Evolutionary conservation across 2,888 invertebrate genomes (phyloP).

Genomic region (Pseudolycoriella hygida): DNA sequence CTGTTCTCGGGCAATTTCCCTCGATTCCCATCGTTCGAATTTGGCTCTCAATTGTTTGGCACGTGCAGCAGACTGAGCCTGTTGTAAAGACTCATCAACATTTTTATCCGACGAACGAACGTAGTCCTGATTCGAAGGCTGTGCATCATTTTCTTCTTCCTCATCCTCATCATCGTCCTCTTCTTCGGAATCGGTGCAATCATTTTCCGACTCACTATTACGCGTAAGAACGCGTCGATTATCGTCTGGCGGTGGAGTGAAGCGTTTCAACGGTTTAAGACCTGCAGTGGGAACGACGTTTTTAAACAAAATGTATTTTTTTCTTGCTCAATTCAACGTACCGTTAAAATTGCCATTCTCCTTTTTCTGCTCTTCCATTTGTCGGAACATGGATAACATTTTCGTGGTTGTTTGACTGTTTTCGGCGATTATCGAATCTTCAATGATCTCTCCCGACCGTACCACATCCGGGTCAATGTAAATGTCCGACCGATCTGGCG

Average conservation of each 20-base stretch:
- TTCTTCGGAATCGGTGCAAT: conserved; percentile 29
- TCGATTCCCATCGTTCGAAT: conserved; percentile 72
- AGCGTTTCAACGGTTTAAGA: conserved; percentile 70
- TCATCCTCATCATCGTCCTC: conserved; percentile 29
- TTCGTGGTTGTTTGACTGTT: conserved; percentile 56
- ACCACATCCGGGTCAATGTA: conserved; percentile 57
- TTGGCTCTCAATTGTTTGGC: conserved; percentile 72
- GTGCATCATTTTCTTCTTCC: conserved; percentile 13
- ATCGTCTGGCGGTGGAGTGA: conserved; percentile 74
- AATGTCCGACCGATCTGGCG: conserved; percentile 43
- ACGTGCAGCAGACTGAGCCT: conserved; percentile 61
- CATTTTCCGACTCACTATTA: conserved; percentile 19
- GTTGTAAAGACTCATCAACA: conserved; percentile 52
- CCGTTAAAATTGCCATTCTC: conserved; percentile 23
- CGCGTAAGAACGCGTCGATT: conserved; percentile 19
- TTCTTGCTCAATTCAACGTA: conserved; percentile 21
- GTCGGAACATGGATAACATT: conserved; percentile 76
- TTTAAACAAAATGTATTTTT: conserved; percentile 12
- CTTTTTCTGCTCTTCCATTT: conserved; percentile 59
- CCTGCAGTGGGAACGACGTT: conserved; percentile 27
- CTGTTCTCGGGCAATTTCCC: conserved; percentile 34
- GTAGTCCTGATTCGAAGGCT: conserved; percentile 21
- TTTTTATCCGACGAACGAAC: conserved; percentile 15
- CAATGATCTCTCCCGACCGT: conserved; percentile 38
- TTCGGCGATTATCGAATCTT: conserved; percentile 33